Evolutionary conservation across 2,888 invertebrate species (phyloP).

Genomic region (Rhingia campestris): DNA sequence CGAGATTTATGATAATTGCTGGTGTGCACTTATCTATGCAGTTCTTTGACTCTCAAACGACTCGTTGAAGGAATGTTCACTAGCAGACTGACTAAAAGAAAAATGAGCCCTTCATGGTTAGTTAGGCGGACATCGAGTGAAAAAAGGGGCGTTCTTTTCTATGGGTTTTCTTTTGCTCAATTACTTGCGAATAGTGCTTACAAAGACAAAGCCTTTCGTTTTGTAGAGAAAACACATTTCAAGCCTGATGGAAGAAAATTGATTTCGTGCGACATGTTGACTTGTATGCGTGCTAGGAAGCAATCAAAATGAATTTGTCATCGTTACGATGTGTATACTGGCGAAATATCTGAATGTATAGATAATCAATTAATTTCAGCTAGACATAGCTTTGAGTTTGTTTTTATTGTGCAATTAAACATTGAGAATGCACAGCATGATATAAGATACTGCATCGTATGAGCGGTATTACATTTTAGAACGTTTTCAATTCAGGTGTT

Average conservation of each 20-base stretch:
- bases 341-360: not conserved
- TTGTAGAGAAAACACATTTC: constrained; percentile 36
- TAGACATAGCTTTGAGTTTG: no score
- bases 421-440: no score
- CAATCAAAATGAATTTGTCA: constrained; percentile 18
- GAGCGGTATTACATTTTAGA: no score
- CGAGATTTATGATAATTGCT: constrained; percentile 14
- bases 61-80: constrained; percentile 10
- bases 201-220: constrained; percentile 17
- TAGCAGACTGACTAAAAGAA: constrained; percentile 31
- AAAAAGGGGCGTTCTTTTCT: constrained; percentile 13
- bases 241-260: constrained; percentile 6
- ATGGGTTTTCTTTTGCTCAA: constrained; percentile 40
- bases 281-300: constrained; percentile 1
- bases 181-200: constrained; percentile 8
- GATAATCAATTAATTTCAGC: no score
- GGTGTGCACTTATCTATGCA: constrained; percentile 9
- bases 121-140: constrained; percentile 35
- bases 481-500: no score
- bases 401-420: no score
- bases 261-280: constrained; percentile 14
- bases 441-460: no score
- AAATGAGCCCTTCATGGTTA: constrained; percentile 46
- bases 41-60: not conserved
- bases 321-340: not conserved